These are phyloP conservation scores for Caligus rogercresseyi DNA, from an alignment of 1,140 invertebrate species.

Conservation along the genomic window DNA sequence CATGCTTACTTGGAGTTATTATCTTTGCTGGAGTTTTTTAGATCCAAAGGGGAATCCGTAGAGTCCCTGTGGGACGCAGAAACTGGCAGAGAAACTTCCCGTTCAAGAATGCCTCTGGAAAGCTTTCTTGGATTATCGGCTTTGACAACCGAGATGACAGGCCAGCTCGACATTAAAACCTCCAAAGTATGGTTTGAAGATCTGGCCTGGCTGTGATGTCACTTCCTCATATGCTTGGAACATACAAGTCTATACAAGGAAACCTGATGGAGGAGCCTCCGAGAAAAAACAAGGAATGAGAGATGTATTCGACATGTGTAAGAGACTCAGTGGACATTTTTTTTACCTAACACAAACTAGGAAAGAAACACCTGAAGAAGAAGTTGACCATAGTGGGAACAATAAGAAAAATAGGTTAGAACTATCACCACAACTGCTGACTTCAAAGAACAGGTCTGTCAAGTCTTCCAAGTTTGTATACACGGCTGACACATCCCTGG, in stretches of 20 bases:
- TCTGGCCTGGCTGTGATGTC: too few species aligned
- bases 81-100: too few species aligned
- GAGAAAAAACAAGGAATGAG: background rate
- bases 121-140: too few species aligned
- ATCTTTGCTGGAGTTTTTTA: too few species aligned
- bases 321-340: background rate
- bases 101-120: too few species aligned
- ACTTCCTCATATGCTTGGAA: background rate
- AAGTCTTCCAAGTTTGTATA: background rate
- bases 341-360: background rate
- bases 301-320: background rate
- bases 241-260: background rate
- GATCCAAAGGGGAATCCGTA: too few species aligned
- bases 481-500: background rate
- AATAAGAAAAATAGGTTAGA: background rate
- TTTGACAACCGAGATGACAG: too few species aligned
- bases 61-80: too few species aligned
- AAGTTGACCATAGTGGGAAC: background rate
- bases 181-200: background rate
- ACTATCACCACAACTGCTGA: background rate
- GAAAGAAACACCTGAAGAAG: background rate
- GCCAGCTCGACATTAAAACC: too few species aligned
- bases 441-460: background rate
- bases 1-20: too few species aligned
- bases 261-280: background rate